Evolutionary conservation across 2,888 invertebrate species (phyloP), one percentile per base, ranked within the genome.

Genomic region (Philereme transversata): DNA sequence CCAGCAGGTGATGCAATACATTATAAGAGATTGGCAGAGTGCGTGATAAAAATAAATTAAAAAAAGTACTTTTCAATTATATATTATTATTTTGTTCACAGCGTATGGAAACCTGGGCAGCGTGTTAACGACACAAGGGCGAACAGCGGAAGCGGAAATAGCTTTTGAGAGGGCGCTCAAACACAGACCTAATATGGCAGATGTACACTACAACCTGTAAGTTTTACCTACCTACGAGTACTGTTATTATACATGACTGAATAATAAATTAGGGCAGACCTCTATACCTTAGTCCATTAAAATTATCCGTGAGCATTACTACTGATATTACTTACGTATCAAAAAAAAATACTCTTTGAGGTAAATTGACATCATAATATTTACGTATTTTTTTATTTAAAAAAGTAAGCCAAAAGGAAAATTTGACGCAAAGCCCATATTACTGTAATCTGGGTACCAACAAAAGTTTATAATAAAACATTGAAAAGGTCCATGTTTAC

Each of bases 201-300:
- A 99, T 90, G 99, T 99, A 64, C 99, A 99, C 93, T 99, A 99
- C 90, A 99, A 99, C 93, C 94, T 99, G 98, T 99, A 93, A 97
- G 98, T 97, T 60, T 52, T 60, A 51, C 45, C n/a, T n/a, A n/a
- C n/a, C n/a, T n/a, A n/a, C n/a, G n/a, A n/a, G n/a, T 35, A n/a
- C 46, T 46, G 4, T 41, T 5, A 4, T 49, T 45, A 45, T 1
- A 9, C 10, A 10, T 4, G 10, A n/a, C 10, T 43, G n/a, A n/a
- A 4, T 41, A n/a, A 2, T 41, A 41, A 4, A 8, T 4, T 9
- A 4, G 6, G 41, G 41, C 41, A 9, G 4, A 41, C n/a, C 45
- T 6, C 7, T 41, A 7, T 41, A 9, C 9, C 7, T 41, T 6
- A 4, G 4, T 6, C 36, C 36, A 6, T 36, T 36, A 6, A 6